Evolutionary conservation across 2,888 invertebrate genomes (phyloP), one percentile per base, ranked within the genome.

Genomic region (Euplagia quadripunctaria): DNA sequence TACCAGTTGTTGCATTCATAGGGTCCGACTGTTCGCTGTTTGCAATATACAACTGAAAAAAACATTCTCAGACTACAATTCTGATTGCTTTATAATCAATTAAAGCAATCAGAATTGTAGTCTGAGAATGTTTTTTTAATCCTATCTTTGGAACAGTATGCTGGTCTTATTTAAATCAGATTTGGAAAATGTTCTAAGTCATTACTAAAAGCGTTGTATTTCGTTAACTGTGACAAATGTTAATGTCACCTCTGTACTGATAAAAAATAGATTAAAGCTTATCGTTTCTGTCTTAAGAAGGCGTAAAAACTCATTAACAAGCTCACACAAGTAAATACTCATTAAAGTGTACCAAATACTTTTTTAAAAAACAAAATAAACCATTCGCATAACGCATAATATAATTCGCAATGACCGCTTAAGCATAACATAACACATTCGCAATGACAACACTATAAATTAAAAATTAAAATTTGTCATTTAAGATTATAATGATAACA

Each of bases 221-320:
- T 31, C 20, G 31, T 66, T 49, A 66, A 66, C 49, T 49, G 46
- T 31, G 66, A 8, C 20, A 49, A 20, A 43, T 46, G 49, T 49
- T 66, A 17, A 66, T 49, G 65, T 66, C 49, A 63, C 63, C 41
- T 63, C 41, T 12, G 41, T 63, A 20, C 20, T 70, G 75, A 79
- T 82, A 82, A 79, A 68, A 75, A 74, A 76, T 6, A 61, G 17
- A 77, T 75, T 69, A 70, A n/a, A 49, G n/a, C 49, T 74, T 64
- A 51, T 55, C 31, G 20, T 16, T 49, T 67, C 58, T 43, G 49
- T 67, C 68, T 55, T 75, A 70, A 75, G 52, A 41, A 12, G 41
- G 66, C 69, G 72, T 74, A 41, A 51, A 75, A 74, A 58, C 49
- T 16, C 31, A 49, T n/a, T 31, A 42, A n/a, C 46, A 14, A 41